Percentiles rank a stretch among this genome's conserved stretches.
These are phyloP conservation scores for Desoria tigrina DNA, from an alignment of 2,888 invertebrate species.

Conservation along the genomic window DNA sequence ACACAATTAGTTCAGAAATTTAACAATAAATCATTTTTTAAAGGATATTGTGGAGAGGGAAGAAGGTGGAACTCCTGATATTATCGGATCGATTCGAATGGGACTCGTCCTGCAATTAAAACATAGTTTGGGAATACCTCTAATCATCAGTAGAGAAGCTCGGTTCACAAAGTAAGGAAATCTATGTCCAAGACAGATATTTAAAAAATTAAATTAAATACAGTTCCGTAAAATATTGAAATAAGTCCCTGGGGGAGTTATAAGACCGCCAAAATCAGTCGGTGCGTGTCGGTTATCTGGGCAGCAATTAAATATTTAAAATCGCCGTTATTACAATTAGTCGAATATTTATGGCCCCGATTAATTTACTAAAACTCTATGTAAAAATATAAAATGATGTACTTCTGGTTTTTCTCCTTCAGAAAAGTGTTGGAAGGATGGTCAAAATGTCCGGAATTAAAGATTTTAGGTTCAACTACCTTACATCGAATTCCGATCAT, in stretches of 20 bases:
- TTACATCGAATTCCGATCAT: slow-evolving; percentile 35
- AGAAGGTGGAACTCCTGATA: slow-evolving; percentile 72
- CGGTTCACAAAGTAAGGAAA: slow-evolving; percentile 32
- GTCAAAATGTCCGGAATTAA: slow-evolving; percentile 28
- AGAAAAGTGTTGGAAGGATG: slow-evolving; percentile 35
- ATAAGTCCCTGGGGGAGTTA: too few species aligned
- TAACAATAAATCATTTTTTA: neutral
- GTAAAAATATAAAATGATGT: neutral
- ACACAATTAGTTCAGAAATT: neutral
- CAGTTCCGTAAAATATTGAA: too few species aligned
- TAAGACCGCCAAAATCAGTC: too few species aligned
- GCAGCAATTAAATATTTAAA: too few species aligned
- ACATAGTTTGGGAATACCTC: slow-evolving; percentile 64
- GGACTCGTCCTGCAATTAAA: slow-evolving; percentile 83
- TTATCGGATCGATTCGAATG: slow-evolving; percentile 77
- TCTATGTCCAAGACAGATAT: too few species aligned
- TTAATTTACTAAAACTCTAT: too few species aligned
- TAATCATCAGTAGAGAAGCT: slow-evolving; percentile 32
- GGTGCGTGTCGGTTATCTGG: too few species aligned
- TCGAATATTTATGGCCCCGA: too few species aligned
- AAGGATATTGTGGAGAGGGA: slow-evolving; percentile 65
- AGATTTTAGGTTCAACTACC: slow-evolving; percentile 28
- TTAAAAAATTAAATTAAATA: too few species aligned
- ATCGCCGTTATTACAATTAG: too few species aligned
- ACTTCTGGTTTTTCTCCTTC: neutral